Conservation (phyloP, 2,888 invertebrate species). For the Zygogramma bicolorata region DNA sequence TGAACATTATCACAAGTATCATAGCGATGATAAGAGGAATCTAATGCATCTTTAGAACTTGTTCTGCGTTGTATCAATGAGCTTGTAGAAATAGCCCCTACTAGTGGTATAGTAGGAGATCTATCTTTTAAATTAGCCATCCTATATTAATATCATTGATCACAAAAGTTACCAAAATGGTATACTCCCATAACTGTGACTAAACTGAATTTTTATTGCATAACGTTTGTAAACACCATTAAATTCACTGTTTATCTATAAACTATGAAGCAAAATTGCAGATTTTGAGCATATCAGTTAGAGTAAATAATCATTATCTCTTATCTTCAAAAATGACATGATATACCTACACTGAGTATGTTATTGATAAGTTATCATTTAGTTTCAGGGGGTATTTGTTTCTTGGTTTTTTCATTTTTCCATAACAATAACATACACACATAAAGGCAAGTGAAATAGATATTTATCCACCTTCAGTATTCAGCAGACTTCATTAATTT, state of each 20-base stretch:
- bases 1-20: constrained; percentile 55
- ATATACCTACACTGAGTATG: background rate
- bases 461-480: too few species aligned
- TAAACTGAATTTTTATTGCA: background rate
- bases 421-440: background rate
- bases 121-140: constrained; percentile 52
- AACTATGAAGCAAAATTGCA: constrained; percentile 21
- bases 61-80: constrained; percentile 57
- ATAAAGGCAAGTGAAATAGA: background rate
- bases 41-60: constrained; percentile 53
- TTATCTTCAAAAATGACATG: constrained; percentile 33
- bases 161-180: background rate
- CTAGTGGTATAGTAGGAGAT: constrained; percentile 59
- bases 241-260: background rate
- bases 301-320: constrained; percentile 31
- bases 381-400: background rate
- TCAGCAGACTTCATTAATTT: too few species aligned
- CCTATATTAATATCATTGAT: background rate
- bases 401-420: too few species aligned
- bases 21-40: constrained; percentile 47
- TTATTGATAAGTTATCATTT: constrained; percentile 11
- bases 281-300: constrained; percentile 25
- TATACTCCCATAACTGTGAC: background rate
- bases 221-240: constrained; percentile 9
- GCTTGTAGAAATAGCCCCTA: constrained; percentile 56